These are phyloP conservation scores for Cacatua alba DNA, from an alignment of 2,113 vertebrate genomes.

Conservation along the genomic window DNA sequence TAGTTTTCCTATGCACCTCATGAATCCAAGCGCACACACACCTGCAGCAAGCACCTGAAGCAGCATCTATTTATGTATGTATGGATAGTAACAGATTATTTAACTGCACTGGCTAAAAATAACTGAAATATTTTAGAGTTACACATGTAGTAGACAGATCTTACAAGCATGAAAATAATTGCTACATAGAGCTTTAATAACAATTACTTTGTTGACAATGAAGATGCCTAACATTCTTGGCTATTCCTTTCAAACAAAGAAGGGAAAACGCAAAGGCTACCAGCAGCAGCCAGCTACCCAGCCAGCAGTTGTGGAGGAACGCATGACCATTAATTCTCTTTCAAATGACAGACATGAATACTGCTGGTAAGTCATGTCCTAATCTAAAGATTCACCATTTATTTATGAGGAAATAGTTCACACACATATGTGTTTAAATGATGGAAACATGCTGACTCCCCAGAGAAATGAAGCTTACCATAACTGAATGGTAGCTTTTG, in stretches of 20 bases:
- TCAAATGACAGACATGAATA: neutral
- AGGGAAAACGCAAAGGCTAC: neutral
- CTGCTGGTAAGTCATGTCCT: neutral
- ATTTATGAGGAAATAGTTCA: neutral
- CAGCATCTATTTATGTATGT: neutral
- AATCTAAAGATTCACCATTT: neutral
- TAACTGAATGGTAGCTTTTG: neutral
- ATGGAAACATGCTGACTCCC: neutral
- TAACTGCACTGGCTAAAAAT: neutral
- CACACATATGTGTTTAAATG: neutral
- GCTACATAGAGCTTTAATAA: neutral
- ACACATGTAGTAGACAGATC: neutral
- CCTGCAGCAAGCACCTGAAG: neutral
- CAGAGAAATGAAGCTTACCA: neutral
- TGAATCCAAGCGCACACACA: neutral
- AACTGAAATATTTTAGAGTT: neutral
- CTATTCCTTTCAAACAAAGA: neutral
- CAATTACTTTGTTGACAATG: neutral
- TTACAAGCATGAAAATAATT: neutral
- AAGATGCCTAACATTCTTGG: neutral
- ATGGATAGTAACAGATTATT: neutral
- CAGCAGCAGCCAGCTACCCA: neutral
- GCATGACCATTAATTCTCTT: accelerated
- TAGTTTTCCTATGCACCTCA: neutral
- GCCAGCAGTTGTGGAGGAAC: neutral